Percentiles rank a stretch among this genome's conserved stretches.
phyloP scores from a whole-genome alignment of 1,140 invertebrate genomes.

The Physella acuta region DNA sequence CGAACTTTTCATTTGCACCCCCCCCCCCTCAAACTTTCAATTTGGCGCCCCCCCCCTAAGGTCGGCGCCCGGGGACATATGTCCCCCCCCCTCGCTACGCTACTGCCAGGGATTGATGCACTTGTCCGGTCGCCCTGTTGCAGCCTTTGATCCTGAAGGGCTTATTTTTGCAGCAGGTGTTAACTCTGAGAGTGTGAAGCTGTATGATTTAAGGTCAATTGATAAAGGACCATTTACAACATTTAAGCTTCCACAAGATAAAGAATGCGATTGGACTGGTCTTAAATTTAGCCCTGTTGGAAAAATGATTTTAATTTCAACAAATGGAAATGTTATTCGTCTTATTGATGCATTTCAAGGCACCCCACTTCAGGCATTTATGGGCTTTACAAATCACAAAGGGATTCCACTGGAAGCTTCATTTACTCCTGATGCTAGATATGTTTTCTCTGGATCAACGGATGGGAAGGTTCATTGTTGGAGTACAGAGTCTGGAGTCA shows the following conservation, averaged over 20 bases:
- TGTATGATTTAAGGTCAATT: slow-evolving; percentile 94
- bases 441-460: slow-evolving; percentile 70
- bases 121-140: slow-evolving; percentile 89
- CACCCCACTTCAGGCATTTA: slow-evolving; percentile 88
- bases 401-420: slow-evolving; percentile 65
- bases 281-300: slow-evolving; percentile 97
- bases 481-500: slow-evolving; percentile 88
- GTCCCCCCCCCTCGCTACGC: neutral
- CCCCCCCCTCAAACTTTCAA: no score
- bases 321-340: slow-evolving; percentile 91
- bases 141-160: slow-evolving; percentile 97
- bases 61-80: no score
- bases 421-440: slow-evolving; percentile 78
- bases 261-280: slow-evolving; percentile 93
- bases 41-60: no score
- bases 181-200: slow-evolving; percentile 93
- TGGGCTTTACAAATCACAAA: slow-evolving; percentile 86
- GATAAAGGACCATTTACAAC: slow-evolving; percentile 97
- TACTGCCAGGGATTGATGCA: slow-evolving; percentile 86
- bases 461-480: slow-evolving; percentile 93
- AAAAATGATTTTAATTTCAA: slow-evolving; percentile 94
- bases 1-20: no score
- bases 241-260: slow-evolving; percentile 93
- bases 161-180: slow-evolving; percentile 97
- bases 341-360: slow-evolving; percentile 98